Base-by-base conservation (phyloP, 2,113 vertebrate genomes). In the Callocephalon fimbriatum region DNA sequence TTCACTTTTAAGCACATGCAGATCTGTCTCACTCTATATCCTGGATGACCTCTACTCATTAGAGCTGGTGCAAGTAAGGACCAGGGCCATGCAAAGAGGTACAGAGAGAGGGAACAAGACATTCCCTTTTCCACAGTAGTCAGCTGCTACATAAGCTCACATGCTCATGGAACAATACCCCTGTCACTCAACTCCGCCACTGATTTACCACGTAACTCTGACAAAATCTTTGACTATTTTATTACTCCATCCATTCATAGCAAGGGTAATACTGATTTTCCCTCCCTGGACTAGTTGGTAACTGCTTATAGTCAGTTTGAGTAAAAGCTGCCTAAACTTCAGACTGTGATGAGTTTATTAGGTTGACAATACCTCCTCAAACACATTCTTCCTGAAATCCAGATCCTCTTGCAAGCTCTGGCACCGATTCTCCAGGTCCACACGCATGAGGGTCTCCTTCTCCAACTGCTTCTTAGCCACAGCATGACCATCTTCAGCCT, bases 401-500 rank as follows among this genome's bases (percentile, higher is more conserved):
- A 99, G 98, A 45, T 99, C 99, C 88, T 99, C 99, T 45, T 98
- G 97, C 78, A 99, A 97, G 45, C 99, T 99, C 96, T 99, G 99
- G 86, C 99, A 99, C 45, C 99, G 99, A 94, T 99, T 99, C 96
- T 99, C 99, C 97, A 99, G 84, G 97, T 99, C 99, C 35, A 99
- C 99, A 3, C 99, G 98, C 98, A 99, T 98, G 53, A 99, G 98
- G 0, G 99, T 99, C 95, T 99, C 99, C 31, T 99, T 97, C 97
- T 99, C 99, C 98, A 99, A 92, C 93, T 99, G 99, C 74, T 99
- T 98, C 90, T 99, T 99, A 21, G 99, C 99, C 81, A 99, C 99
- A 7, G 98, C 96, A 23, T 99, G 99, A 25, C 98, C 97, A 51
- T 99, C 99, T 97, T 99, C 99, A 7, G 98, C 99, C 99, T 99